Evolutionary conservation across 2,888 invertebrate genomes (phyloP).

Genomic region (Ophion slaviceki): DNA sequence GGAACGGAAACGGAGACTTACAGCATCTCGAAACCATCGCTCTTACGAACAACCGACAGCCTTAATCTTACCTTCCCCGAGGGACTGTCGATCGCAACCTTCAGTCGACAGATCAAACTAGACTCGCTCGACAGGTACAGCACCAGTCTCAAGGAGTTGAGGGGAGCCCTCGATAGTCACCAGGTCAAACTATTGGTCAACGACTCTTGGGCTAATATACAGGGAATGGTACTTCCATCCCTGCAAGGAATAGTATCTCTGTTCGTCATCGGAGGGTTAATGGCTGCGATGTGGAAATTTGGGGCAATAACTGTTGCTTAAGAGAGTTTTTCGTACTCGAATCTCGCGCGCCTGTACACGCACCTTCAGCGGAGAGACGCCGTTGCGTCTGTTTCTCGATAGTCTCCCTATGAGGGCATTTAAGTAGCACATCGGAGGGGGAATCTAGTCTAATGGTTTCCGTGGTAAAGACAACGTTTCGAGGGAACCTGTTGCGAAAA

Average conservation of each 20-base stretch:
- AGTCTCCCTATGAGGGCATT: no score
- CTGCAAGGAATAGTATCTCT: no score
- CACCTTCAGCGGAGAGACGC: no score
- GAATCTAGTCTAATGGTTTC: no score
- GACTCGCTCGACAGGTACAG: conserved; percentile 23
- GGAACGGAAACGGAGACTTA: conserved; percentile 15
- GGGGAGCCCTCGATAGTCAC: conserved; percentile 1
- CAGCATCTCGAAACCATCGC: conserved; percentile 12
- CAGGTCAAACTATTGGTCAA: conserved; percentile 13
- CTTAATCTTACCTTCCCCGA: conserved; percentile 5
- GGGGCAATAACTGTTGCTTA: no score
- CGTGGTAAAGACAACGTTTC: no score
- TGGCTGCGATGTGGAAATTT: background rate
- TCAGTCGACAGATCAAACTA: conserved; percentile 16
- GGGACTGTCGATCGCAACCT: background rate
- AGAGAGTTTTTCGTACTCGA: no score
- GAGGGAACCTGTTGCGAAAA: no score
- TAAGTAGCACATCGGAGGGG: no score
- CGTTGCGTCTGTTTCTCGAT: no score
- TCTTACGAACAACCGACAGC: background rate
- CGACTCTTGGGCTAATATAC: conserved; percentile 18
- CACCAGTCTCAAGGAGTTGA: conserved; percentile 4
- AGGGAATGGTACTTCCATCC: conserved; percentile 5
- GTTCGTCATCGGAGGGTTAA: no score
- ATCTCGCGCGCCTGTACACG: no score